A percentile compares a stretch with the other conserved stretches of the same genome.
phyloP scores from a whole-genome alignment of 2,113 vertebrate genomes.

The Urocolius indicus region DNA sequence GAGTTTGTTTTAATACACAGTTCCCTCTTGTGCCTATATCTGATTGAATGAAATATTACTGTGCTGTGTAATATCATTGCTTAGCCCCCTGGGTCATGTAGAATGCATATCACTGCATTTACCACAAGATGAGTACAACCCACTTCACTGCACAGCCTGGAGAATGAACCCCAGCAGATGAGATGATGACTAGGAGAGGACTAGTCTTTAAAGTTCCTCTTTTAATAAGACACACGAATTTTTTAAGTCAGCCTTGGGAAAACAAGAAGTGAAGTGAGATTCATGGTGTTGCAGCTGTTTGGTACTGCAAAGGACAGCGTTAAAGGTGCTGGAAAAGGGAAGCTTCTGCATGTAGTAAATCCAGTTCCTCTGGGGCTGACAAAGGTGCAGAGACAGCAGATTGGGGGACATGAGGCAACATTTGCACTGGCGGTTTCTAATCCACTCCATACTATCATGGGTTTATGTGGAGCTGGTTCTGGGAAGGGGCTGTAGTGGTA shows the following conservation, averaged over 20 bases:
- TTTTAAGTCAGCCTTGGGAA: neutral
- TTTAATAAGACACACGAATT: neutral
- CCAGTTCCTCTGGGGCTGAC: accelerated
- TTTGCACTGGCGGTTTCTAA: neutral
- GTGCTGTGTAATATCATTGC: neutral
- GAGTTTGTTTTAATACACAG: neutral
- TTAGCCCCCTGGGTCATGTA: neutral
- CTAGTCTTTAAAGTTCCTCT: neutral
- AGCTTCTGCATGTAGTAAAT: neutral
- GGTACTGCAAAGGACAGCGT: neutral
- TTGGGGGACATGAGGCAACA: neutral
- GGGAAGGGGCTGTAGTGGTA: too few relatives aligned
- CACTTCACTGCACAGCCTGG: neutral
- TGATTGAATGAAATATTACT: neutral
- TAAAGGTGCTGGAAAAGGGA: neutral
- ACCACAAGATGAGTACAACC: neutral
- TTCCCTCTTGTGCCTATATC: neutral
- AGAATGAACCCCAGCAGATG: neutral
- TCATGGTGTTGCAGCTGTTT: neutral
- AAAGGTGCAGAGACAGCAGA: neutral
- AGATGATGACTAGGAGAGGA: neutral
- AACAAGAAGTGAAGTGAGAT: neutral
- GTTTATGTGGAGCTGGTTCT: too few relatives aligned
- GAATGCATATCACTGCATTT: neutral
- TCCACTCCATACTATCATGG: too few relatives aligned